Percentiles rank a stretch among this genome's conserved stretches.
Evolutionary conservation across 2,888 invertebrate genomes (phyloP).

Genomic region (Netelia melanura): DNA sequence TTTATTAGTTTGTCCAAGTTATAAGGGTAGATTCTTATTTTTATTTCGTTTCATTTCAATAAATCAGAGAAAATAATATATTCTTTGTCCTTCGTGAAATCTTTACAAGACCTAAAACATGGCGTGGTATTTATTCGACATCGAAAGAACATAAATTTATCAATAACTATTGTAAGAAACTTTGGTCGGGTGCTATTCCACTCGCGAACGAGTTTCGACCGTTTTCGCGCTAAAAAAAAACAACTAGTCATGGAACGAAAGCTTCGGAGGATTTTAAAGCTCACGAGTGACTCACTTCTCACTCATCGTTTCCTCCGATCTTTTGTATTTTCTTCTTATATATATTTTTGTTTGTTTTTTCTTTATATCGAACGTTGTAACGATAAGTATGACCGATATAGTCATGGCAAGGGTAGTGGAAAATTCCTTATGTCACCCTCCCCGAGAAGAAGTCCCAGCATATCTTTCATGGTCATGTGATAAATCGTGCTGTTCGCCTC

Average conservation of each 20-base stretch:
- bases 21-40: too few relatives aligned
- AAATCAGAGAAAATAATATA: neutral
- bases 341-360: neutral
- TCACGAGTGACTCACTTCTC: conserved; percentile 38
- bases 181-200: conserved; percentile 54
- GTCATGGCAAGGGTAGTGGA: conserved; percentile 68
- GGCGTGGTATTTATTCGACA: conserved; percentile 1
- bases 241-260: neutral
- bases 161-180: conserved; percentile 52
- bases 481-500: conserved; percentile 78
- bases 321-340: neutral
- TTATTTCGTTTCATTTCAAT: too few relatives aligned
- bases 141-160: conserved; percentile 35
- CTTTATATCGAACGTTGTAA: conserved; percentile 39
- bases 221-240: conserved; percentile 15
- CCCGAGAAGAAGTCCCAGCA: conserved; percentile 78
- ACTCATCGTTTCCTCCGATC: conserved; percentile 20
- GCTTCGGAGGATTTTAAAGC: conserved; percentile 31
- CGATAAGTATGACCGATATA: neutral
- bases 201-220: conserved; percentile 36
- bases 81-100: neutral
- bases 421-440: conserved; percentile 76
- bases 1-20: too few relatives aligned
- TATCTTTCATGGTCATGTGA: conserved; percentile 79
- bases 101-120: neutral